phyloP scores from a whole-genome alignment of 2,797 vertebrate species.

The Australoheros facetus region DNA sequence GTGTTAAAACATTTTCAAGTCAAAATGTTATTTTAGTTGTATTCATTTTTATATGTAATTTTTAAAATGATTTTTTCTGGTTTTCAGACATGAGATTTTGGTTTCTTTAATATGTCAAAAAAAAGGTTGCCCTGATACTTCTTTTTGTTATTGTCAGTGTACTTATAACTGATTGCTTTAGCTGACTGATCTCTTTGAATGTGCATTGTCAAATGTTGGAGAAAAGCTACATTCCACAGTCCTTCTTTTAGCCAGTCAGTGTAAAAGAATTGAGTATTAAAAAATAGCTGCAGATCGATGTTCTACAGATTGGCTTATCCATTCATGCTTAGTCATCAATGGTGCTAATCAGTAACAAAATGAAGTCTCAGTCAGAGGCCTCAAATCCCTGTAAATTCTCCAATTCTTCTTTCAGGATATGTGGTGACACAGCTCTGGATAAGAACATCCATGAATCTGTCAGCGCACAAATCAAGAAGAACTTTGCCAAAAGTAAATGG shows the following conservation, averaged over 20 bases:
- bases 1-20: neutral
- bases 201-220: neutral
- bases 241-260: too few relatives aligned
- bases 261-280: too few relatives aligned
- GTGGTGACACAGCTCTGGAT: conserved; percentile 94
- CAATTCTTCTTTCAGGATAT: conserved; percentile 84
- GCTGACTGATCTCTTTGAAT: neutral
- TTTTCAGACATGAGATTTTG: neutral
- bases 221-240: neutral
- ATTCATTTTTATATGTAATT: neutral
- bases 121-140: too few relatives aligned
- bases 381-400: neutral
- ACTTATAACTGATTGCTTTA: neutral
- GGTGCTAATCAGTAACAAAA: neutral
- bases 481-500: conserved; percentile 99
- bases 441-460: conserved; percentile 99
- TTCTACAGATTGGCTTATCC: neutral
- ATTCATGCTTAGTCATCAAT: neutral
- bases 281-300: too few relatives aligned
- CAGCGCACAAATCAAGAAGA: conserved; percentile 97
- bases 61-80: neutral
- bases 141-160: neutral
- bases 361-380: neutral
- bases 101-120: neutral
- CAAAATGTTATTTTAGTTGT: neutral